phyloP scores from a whole-genome alignment of 2,888 invertebrate species.

The Chrysolina oricalcia region DNA sequence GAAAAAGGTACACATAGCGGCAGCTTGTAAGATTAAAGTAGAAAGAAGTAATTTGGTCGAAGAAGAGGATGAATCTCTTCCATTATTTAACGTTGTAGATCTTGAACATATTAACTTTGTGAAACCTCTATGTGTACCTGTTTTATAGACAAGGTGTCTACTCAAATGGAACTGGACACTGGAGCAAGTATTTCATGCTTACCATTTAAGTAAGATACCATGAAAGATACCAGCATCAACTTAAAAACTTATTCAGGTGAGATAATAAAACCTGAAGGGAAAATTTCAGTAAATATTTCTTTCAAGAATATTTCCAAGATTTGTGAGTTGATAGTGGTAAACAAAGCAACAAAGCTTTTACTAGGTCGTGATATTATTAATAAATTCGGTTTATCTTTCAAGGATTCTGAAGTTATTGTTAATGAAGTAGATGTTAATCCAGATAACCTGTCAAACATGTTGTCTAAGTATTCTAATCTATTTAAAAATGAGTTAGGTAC shows the following conservation, averaged over 20 bases:
- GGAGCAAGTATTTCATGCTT: slow-evolving; percentile 36
- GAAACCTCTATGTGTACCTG: slow-evolving; percentile 17
- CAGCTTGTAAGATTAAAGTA: slow-evolving; percentile 16
- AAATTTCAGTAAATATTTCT: slow-evolving; percentile 10
- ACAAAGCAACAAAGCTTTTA: slow-evolving; percentile 22
- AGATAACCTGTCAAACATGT: slow-evolving; percentile 3
- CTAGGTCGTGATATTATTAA: slow-evolving; percentile 25
- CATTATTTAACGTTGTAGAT: slow-evolving; percentile 23
- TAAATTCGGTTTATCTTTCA: slow-evolving; percentile 16
- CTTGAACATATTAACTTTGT: slow-evolving; percentile 4
- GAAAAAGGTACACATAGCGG: slow-evolving; percentile 28
- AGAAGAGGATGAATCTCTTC: slow-evolving; percentile 7
- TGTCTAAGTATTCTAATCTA: slow-evolving; percentile 11
- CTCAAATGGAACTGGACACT: slow-evolving; percentile 36
- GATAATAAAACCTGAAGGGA: slow-evolving; percentile 23
- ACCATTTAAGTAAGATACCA: slow-evolving; percentile 14
- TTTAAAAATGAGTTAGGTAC: slow-evolving; percentile 31
- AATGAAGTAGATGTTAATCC: not conserved
- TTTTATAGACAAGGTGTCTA: too few relatives aligned
- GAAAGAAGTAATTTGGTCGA: slow-evolving; percentile 28
- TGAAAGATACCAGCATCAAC: slow-evolving; percentile 2
- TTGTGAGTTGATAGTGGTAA: slow-evolving; percentile 12
- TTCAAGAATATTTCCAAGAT: not conserved
- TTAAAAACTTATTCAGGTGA: slow-evolving; percentile 31
- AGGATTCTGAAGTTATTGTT: not conserved